Evolutionary conservation across 2,888 invertebrate genomes (phyloP), one percentile per base, ranked within the genome.

Genomic region (Heliconius ismenius): DNA sequence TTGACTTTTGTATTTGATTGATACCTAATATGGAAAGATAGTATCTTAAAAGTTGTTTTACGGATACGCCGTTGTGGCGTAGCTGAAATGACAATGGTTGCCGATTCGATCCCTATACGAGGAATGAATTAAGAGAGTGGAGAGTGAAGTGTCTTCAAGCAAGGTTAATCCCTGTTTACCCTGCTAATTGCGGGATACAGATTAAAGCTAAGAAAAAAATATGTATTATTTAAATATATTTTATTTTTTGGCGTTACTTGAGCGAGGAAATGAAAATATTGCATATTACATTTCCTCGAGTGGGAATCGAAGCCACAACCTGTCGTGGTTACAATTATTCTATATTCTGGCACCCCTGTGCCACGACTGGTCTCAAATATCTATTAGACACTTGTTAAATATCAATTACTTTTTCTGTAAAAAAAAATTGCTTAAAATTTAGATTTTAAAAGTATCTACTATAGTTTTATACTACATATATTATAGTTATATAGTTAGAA

Each of bases 21-120:
- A 58, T n/a, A 58, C 58, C 58, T 58, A 58, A 58, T 58, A n/a
- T 58, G 58, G n/a, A n/a, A n/a, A n/a, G 58, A n/a, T n/a, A 21
- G 10, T n/a, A 7, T 49, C 43, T 43, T 15, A 18, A 49, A 49
- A 49, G 6, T 18, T 18, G 18, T 58, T 58, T 58, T n/a, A 58
- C n/a, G n/a, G 32, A 32, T 32, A 32, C 32, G 32, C 0, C 28
- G 28, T 6, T 10, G n/a, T 58, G n/a, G n/a, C 58, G 10, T n/a
- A 58, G 58, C 58, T 21, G 58, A 11, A n/a, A 58, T 10, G 10
- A n/a, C 7, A 3, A 21, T 21, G 18, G 7, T 9, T 54, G 49
- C 7, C 6, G 49, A n/a, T 58, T n/a, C n/a, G n/a, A n/a, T 10
- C 2, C n/a, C 54, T 21, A 3, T 58, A 10, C n/a, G 58, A 11